Percentiles rank a stretch among this genome's conserved stretches.
Conservation (phyloP, 2,113 vertebrate genomes). For the Heterochromis multidens region DNA sequence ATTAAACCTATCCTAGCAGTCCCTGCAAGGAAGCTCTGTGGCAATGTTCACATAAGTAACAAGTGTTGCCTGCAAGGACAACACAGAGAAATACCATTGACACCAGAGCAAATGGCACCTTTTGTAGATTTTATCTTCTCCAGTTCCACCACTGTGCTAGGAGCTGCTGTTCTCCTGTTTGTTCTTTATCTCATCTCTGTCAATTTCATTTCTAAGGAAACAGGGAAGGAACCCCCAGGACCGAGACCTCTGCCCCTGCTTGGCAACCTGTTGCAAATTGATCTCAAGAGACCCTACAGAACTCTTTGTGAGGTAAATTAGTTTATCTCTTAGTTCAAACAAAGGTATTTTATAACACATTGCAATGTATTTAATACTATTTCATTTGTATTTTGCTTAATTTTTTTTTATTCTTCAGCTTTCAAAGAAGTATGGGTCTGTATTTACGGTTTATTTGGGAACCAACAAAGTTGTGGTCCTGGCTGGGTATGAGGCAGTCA, state of each 20-base stretch:
- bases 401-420: constrained; percentile 65
- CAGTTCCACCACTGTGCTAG: constrained; percentile 33
- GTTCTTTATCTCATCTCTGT: constrained; percentile 25
- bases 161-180: constrained; percentile 28
- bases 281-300: constrained; percentile 54
- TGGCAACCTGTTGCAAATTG: constrained; percentile 70
- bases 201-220: background rate
- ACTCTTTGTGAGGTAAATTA: constrained; percentile 50
- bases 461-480: constrained; percentile 77
- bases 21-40: background rate
- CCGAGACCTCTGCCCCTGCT: constrained; percentile 64
- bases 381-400: background rate
- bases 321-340: rapidly evolving
- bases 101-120: constrained; percentile 26
- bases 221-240: constrained; percentile 57
- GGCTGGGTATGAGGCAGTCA: constrained; percentile 79
- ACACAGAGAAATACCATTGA: background rate
- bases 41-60: background rate
- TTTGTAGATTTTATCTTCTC: constrained; percentile 18
- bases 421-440: constrained; percentile 78
- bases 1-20: background rate
- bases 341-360: background rate
- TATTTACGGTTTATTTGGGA: constrained; percentile 82
- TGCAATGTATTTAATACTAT: background rate
- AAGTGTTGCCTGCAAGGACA: too few species aligned